These are phyloP conservation scores for Notodonta dromedarius DNA, from an alignment of 2,888 invertebrate species.

Conservation along the genomic window DNA sequence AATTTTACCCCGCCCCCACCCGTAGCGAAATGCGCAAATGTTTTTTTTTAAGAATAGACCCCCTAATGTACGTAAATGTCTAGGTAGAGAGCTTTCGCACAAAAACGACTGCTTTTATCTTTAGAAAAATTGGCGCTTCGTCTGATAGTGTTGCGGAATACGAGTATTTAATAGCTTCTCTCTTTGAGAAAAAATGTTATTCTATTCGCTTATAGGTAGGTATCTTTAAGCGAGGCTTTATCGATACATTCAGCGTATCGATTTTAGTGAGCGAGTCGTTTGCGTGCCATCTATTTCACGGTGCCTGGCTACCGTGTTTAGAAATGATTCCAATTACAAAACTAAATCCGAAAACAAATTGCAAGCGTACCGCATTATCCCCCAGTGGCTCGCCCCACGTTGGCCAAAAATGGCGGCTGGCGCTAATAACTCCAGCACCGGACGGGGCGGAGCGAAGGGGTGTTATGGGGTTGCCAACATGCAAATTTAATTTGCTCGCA, in stretches of 20 bases:
- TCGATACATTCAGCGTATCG: not conserved
- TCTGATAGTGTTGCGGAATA: conserved; percentile 59
- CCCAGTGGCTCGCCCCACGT: conserved; percentile 44
- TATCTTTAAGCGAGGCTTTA: conserved; percentile 1
- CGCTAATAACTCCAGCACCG: conserved; percentile 48
- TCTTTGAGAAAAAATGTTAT: conserved; percentile 24
- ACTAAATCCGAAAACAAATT: conserved; percentile 53
- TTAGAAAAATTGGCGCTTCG: conserved; percentile 57
- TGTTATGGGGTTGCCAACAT: conserved; percentile 72
- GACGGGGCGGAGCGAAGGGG: conserved; percentile 56
- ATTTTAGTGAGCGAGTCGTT: not conserved
- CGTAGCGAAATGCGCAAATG: conserved; percentile 54
- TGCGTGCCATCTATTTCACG: conserved; percentile 13
- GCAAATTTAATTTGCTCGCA: conserved; percentile 78
- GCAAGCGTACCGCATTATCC: conserved; percentile 49
- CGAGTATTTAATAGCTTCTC: conserved; percentile 34
- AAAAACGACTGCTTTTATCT: conserved; percentile 67
- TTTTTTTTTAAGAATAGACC: conserved; percentile 70
- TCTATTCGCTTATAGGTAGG: conserved; percentile 16
- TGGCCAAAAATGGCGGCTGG: conserved; percentile 65
- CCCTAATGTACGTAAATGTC: conserved; percentile 71
- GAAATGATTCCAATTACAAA: conserved; percentile 46
- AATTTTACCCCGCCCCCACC: conserved; percentile 63
- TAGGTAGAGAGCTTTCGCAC: conserved; percentile 64
- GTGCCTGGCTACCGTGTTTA: conserved; percentile 7